Conservation (phyloP, 2,797 vertebrate species). For the Perodicticus potto region DNA sequence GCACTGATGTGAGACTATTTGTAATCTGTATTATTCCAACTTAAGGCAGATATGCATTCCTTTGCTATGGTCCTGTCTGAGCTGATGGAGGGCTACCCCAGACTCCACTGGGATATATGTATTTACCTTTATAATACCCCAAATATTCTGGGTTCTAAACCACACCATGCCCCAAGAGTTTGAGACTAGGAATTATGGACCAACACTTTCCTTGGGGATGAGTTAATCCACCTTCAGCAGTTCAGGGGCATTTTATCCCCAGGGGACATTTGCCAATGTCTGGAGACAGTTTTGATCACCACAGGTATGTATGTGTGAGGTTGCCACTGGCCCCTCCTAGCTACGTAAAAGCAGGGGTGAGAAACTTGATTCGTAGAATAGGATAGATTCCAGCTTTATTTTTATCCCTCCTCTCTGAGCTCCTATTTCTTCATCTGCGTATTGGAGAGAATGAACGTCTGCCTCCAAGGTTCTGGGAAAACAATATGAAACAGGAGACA, state of each 20-base stretch:
- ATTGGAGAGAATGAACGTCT: accelerated
- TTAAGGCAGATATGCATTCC: too few species aligned
- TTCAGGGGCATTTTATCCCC: accelerated
- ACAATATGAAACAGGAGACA: accelerated
- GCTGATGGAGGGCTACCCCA: neutral
- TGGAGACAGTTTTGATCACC: neutral
- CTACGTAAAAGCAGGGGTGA: neutral
- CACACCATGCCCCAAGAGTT: too few species aligned
- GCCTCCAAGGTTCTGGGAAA: neutral
- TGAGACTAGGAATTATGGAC: neutral
- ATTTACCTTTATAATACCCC: neutral
- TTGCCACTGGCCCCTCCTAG: accelerated
- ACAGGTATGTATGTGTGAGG: too few species aligned
- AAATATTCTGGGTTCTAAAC: neutral
- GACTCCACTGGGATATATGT: accelerated
- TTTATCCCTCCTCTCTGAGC: accelerated
- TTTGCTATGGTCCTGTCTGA: too few species aligned
- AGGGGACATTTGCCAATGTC: neutral
- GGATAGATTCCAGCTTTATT: accelerated
- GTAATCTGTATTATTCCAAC: neutral
- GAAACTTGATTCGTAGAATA: accelerated
- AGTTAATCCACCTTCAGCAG: too few species aligned
- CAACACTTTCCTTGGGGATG: neutral
- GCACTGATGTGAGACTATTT: accelerated
- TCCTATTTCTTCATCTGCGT: neutral